Percentiles rank a stretch among this genome's conserved stretches.
Evolutionary conservation across 2,888 invertebrate species (phyloP).

Genomic region (Chydorus sphaericus): DNA sequence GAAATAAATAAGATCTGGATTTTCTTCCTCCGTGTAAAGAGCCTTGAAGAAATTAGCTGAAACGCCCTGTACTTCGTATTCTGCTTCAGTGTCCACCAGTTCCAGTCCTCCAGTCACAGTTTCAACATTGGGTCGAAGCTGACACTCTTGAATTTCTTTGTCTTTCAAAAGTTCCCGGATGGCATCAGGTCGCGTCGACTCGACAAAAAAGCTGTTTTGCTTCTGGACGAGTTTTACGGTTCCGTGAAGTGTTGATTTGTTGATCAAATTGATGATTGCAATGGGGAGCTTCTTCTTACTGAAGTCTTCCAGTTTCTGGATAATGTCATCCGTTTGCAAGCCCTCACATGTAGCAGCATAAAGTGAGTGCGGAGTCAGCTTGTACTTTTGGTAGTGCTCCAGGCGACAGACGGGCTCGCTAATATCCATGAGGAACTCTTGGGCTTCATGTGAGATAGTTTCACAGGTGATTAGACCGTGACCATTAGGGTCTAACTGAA

Average conservation of each 20-base stretch:
- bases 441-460: slow-evolving; percentile 96
- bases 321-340: slow-evolving; percentile 88
- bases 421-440: slow-evolving; percentile 97
- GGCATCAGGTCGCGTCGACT: slow-evolving; percentile 85
- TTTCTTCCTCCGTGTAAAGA: slow-evolving; percentile 90
- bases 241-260: slow-evolving; percentile 91
- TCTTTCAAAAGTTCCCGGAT: slow-evolving; percentile 90
- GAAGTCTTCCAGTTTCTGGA: slow-evolving; percentile 85
- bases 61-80: slow-evolving; percentile 64
- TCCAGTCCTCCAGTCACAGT: slow-evolving; percentile 38
- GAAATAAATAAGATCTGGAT: slow-evolving; percentile 73
- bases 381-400: slow-evolving; percentile 93
- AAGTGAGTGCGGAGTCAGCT: slow-evolving; percentile 92
- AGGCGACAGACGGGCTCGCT: slow-evolving; percentile 98
- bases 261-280: slow-evolving; percentile 90
- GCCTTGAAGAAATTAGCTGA: slow-evolving; percentile 91
- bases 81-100: slow-evolving; percentile 41
- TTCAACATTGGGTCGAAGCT: slow-evolving; percentile 32
- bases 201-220: slow-evolving; percentile 89
- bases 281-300: slow-evolving; percentile 91
- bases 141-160: slow-evolving; percentile 83
- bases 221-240: slow-evolving; percentile 96
- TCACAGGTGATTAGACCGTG: slow-evolving; percentile 98
- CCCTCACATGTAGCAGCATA: slow-evolving; percentile 99
- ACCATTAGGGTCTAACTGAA: slow-evolving; percentile 98